These are phyloP conservation scores for Thamnophis sirtalis DNA, from an alignment of 2,113 vertebrate genomes.

Conservation along the genomic window DNA sequence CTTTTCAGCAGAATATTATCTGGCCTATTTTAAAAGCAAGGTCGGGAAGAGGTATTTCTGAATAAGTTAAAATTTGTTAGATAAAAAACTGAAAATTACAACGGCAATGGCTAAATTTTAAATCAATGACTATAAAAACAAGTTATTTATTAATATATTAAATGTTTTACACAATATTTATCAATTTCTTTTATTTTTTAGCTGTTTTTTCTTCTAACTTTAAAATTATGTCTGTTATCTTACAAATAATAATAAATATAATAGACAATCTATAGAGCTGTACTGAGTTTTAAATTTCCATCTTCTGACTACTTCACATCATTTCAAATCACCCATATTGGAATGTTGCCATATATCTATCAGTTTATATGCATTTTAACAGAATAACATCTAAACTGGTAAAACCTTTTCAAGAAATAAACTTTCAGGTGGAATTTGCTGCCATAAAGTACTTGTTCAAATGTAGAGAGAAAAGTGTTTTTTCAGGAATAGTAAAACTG, in stretches of 20 bases:
- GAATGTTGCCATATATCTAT: not conserved
- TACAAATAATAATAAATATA: not conserved
- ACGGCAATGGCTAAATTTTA: not conserved
- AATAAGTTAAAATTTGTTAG: not conserved
- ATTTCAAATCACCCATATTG: not conserved
- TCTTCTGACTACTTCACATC: constrained; percentile 5
- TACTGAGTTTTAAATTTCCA: not conserved
- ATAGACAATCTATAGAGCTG: not conserved
- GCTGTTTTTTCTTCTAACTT: not conserved
- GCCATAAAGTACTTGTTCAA: not conserved
- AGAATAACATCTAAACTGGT: not conserved
- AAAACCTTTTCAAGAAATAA: not conserved
- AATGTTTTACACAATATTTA: not conserved
- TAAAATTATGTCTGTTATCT: not conserved
- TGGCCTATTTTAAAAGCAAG: not conserved
- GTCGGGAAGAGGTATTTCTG: not conserved
- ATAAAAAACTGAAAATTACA: not conserved
- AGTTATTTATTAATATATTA: not conserved
- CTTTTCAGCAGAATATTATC: not conserved
- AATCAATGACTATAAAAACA: not conserved
- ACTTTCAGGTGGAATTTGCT: not conserved
- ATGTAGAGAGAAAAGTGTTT: not conserved
- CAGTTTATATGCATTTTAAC: not conserved
- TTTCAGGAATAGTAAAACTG: not conserved
- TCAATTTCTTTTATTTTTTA: not conserved